A percentile compares a stretch with the other conserved stretches of the same genome.
These are phyloP conservation scores for Cantharis rustica DNA, from an alignment of 2,888 invertebrate species.

Conservation along the genomic window DNA sequence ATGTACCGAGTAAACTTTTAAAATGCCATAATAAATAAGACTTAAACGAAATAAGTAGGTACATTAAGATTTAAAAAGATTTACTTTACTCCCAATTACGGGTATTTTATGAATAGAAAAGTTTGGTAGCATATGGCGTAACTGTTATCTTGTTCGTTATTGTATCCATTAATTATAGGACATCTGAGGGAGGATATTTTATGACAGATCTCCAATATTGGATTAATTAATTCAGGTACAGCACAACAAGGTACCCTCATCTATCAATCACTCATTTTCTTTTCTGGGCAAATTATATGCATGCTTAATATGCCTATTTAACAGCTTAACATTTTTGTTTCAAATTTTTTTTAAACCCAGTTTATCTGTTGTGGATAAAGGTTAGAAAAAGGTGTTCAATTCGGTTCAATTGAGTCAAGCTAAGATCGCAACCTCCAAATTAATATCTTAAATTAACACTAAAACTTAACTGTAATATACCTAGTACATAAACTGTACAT, in stretches of 20 bases:
- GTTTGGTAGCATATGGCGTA: conserved; percentile 42
- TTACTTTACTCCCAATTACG: background rate
- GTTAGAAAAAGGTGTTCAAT: too few relatives aligned
- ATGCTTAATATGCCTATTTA: background rate
- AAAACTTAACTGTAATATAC: too few relatives aligned
- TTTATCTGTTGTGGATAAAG: too few relatives aligned
- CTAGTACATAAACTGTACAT: too few relatives aligned
- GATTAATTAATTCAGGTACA: conserved; percentile 48
- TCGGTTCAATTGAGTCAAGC: too few relatives aligned
- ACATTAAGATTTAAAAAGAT: background rate
- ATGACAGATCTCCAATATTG: conserved; percentile 47
- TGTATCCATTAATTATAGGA: conserved; percentile 46
- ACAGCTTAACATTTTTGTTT: too few relatives aligned
- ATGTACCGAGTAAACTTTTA: background rate
- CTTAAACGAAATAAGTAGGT: background rate
- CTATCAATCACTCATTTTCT: conserved; percentile 9
- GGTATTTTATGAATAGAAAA: conserved; percentile 14
- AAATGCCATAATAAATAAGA: background rate
- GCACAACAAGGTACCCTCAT: conserved; percentile 22
- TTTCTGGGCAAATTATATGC: background rate
- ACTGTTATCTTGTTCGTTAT: conserved; percentile 38
- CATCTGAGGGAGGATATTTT: conserved; percentile 49
- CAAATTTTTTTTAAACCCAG: background rate
- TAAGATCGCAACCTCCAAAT: too few relatives aligned
- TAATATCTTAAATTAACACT: too few relatives aligned